A percentile compares a stretch with the other conserved stretches of the same genome.
Conservation (phyloP, 2,888 invertebrate species). For the Vesta saturnalis region DNA sequence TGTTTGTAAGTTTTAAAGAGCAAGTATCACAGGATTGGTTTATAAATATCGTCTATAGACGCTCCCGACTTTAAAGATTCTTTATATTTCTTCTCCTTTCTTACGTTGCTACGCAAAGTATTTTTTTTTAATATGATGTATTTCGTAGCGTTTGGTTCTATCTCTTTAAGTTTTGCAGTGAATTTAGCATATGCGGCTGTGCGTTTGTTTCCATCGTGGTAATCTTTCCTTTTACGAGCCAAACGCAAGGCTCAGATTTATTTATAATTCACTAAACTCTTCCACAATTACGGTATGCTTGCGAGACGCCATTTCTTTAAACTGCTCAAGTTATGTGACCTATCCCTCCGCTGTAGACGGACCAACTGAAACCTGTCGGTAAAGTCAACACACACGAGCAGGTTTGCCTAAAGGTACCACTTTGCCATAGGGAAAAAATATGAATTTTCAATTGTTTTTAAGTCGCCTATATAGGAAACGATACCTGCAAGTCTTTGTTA, state of each 20-base stretch:
- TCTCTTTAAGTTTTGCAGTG: constrained; percentile 11
- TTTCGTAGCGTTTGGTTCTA: constrained; percentile 19
- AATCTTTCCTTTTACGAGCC: constrained; percentile 11
- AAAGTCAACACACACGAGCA: background rate
- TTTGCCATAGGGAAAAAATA: background rate
- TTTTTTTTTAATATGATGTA: constrained; percentile 37
- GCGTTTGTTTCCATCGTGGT: constrained; percentile 8
- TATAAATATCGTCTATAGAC: constrained; percentile 12
- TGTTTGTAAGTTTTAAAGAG: no score
- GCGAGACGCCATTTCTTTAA: background rate
- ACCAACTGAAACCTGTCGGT: background rate
- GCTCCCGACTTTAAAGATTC: constrained; percentile 11
- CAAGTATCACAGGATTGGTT: no score
- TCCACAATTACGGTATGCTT: background rate
- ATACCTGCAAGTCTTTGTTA: no score
- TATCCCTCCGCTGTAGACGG: background rate
- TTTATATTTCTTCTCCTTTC: constrained; percentile 18
- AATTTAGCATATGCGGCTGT: background rate
- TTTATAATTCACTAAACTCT: constrained; percentile 11
- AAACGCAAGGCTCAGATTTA: background rate
- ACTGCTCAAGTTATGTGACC: background rate
- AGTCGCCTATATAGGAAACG: background rate
- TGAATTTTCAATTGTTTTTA: background rate
- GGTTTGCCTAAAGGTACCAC: background rate
- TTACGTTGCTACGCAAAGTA: constrained; percentile 39